Base-by-base conservation (phyloP, 2,888 invertebrate genomes). In the Pedicia rivosa region DNA sequence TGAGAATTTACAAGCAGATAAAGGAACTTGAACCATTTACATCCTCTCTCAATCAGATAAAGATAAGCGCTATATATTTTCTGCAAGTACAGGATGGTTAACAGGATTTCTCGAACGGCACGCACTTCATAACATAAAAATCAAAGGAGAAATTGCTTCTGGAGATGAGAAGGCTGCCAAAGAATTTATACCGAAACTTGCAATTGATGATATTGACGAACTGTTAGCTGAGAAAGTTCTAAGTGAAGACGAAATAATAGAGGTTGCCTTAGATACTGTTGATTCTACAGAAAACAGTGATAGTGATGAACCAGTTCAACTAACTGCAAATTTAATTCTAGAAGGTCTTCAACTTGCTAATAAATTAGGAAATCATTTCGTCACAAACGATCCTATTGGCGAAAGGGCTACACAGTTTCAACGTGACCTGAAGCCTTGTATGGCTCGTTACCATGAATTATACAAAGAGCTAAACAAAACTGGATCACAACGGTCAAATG, bases 301-400 rank as follows among this genome's bases (percentile, higher is more conserved):
- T 42, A 25, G 41, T 41, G 40, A 44, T 35, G 41, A 44, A 41
- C 37, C 38, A 41, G 37, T 34, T 16, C 36, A 40, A 40, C 25
- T 43, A 12, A 44, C 39, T 36, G 43, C 27, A 44, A 41, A 39
- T 42, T 38, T 38, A 43, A 45, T 46, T 38, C 40, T 42, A 40
- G 45, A 43, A 46, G 43, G 44, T 10, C 44, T 48, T 43, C 44
- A 47, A 44, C 42, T 47, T 42, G 46, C 42, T 33, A 47, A 42
- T 39, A 47, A 48, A 42, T 44, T 50, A 37, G 45, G 41, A 44
- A 34, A 45, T 35, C 42, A 46, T 41, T 42, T 48, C 37, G 35
- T 48, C 37, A 38, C 25, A 37, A 43, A 43, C 26, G 48, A 50
- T 43, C 42, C 44, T 33, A 43, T 39, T 42, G 42, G 40, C 42